These are phyloP conservation scores for Eretmocerus hayati DNA, from an alignment of 2,888 invertebrate species.

Conservation along the genomic window DNA sequence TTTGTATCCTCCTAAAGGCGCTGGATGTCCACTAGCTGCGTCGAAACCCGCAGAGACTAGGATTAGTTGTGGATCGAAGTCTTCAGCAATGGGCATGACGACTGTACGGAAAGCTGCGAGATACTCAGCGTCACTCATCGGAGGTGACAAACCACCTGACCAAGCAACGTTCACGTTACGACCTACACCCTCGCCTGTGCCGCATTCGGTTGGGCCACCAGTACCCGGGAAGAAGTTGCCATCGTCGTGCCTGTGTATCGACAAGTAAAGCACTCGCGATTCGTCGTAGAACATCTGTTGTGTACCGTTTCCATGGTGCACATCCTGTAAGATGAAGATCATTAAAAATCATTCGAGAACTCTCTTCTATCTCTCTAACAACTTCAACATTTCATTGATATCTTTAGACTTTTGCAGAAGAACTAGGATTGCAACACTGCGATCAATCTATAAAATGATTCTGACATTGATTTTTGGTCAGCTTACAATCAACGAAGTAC, in stretches of 20 bases:
- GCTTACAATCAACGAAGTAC: too few species aligned
- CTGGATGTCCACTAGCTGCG: conserved; percentile 89
- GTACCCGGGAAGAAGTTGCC: conserved; percentile 99
- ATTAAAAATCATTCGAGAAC: too few species aligned
- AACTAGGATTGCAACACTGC: too few species aligned
- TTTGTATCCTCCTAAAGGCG: conserved; percentile 92
- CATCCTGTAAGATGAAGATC: too few species aligned
- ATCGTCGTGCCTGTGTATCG: conserved; percentile 98
- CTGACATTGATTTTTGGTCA: too few species aligned
- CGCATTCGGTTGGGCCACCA: conserved; percentile 90
- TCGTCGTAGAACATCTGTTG: conserved; percentile 98
- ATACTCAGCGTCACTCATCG: conserved; percentile 94
- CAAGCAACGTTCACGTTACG: conserved; percentile 96
- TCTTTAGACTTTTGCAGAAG: too few species aligned
- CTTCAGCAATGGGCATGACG: conserved; percentile 92
- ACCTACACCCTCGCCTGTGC: conserved; percentile 80
- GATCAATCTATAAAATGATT: too few species aligned
- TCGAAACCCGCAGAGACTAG: conserved; percentile 98
- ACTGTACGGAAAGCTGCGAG: conserved; percentile 92
- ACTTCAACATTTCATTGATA: too few species aligned
- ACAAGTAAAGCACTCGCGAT: conserved; percentile 88
- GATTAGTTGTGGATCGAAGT: conserved; percentile 87
- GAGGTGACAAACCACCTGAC: conserved; percentile 82
- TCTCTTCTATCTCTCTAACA: too few species aligned
- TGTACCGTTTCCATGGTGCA: conserved; percentile 97